Evolutionary conservation across 2,888 invertebrate genomes (phyloP).

Genomic region (Zeuzera pyrina): DNA sequence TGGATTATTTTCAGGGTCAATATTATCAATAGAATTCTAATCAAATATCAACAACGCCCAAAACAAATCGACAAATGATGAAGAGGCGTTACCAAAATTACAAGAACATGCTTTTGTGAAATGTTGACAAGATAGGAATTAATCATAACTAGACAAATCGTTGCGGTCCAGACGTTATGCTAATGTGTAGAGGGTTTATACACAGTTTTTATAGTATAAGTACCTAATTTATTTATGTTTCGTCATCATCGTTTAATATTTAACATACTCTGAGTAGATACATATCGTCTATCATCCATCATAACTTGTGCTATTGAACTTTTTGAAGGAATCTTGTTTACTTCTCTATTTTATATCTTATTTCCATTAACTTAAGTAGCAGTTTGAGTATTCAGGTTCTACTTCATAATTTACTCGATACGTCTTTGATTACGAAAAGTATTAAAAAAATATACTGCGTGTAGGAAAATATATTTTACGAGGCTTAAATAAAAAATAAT

Average conservation of each 20-base stretch:
- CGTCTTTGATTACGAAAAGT: too few relatives aligned
- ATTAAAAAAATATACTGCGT: too few relatives aligned
- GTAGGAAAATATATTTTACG: too few relatives aligned
- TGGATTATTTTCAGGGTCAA: neutral
- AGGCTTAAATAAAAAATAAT: too few relatives aligned
- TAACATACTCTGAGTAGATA: conserved; percentile 44
- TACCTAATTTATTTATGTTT: conserved; percentile 55
- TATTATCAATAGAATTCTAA: neutral
- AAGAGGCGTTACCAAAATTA: conserved; percentile 53
- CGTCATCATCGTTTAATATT: conserved; percentile 61
- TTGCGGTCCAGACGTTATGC: conserved; percentile 31
- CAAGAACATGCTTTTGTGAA: conserved; percentile 35
- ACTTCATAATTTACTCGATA: conserved; percentile 21
- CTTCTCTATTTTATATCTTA: conserved; percentile 21
- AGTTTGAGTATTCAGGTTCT: conserved; percentile 26
- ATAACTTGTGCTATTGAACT: conserved; percentile 30
- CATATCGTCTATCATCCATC: conserved; percentile 56
- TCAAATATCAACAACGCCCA: conserved; percentile 1
- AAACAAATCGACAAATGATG: conserved; percentile 33
- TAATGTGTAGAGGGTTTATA: conserved; percentile 21
- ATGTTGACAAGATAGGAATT: conserved; percentile 50
- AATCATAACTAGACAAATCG: conserved; percentile 47
- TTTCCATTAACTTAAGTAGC: conserved; percentile 18
- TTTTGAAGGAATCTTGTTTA: conserved; percentile 10
- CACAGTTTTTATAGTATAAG: conserved; percentile 27